Base-by-base conservation (phyloP, 2,797 vertebrate species). In the Aplochiton taeniatus region DNA sequence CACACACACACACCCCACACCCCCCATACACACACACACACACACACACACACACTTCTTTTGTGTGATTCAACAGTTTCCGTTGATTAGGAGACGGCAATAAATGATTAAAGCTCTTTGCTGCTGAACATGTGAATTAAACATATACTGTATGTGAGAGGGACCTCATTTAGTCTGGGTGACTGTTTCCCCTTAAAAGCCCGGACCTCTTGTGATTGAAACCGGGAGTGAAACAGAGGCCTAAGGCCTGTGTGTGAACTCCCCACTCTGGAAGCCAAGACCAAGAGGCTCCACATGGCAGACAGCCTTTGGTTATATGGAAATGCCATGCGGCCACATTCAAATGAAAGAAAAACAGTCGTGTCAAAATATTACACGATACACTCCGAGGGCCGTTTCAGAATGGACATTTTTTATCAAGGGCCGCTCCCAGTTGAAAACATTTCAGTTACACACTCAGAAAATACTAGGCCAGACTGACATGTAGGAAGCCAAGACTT, bases 301-400 rank as follows among this genome's bases (percentile, higher is more conserved):
- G 61, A 68, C 65, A 61, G 72, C 65, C 55, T 65, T 61, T 68
- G 69, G 73, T 64, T 65, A 70, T 17, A 4, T 81, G 75, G 82
- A 81, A 87, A 86, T 74, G 66, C 75, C 78, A 68, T 31, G 56
- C 8, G 8, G 69, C 80, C 68, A 47, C 79, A 73, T 69, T 74
- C 42, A 77, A 85, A 87, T 63, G 65, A 65, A 75, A 87, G 77
- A 79, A 80, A 81, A 87, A 83, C 74, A 81, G 69, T 48, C 6
- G 59, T 13, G 58, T 63, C 77, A 79, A 78, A 82, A 76, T 63
- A 67, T 55, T 3, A 50, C 64, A 45, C 6, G 31, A 31, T 52
- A 64, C 68, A 69, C 52, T 43, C 57, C 73, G 71, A 79, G 61
- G 70, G 31, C 65, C 44, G 51, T 83, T 63, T 65, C 81, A 80